Evolutionary conservation across 2,888 invertebrate genomes (phyloP).

Genomic region (Dasysyrphus albostriatus): DNA sequence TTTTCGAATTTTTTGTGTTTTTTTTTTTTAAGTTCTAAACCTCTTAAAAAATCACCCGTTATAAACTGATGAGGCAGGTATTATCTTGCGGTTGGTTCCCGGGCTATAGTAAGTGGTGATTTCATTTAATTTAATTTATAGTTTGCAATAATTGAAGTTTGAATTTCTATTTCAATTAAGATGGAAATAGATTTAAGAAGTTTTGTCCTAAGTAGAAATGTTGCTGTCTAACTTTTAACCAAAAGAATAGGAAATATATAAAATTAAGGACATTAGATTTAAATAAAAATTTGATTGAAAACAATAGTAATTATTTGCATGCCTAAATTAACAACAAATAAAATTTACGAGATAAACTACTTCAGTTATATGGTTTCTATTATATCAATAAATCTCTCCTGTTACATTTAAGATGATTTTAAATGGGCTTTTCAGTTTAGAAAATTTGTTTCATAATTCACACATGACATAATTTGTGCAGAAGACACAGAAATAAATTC

Average conservation of each 20-base stretch:
- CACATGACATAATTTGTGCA: background rate
- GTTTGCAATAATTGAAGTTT: no score
- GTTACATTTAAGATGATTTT: background rate
- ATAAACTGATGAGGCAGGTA: no score
- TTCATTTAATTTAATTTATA: no score
- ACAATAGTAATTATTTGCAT: background rate
- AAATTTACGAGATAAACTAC: background rate
- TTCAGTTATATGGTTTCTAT: background rate
- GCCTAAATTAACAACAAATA: no score
- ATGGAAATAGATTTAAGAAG: no score
- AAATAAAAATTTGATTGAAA: background rate
- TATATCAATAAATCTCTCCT: background rate
- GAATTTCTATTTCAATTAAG: no score
- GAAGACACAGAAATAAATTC: background rate
- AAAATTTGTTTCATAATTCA: conserved; percentile 14
- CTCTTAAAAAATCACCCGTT: no score
- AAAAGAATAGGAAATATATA: no score
- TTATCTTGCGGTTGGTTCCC: no score
- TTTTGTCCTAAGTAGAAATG: background rate
- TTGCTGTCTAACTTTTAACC: background rate
- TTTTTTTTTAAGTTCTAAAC: no score
- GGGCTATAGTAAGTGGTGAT: no score
- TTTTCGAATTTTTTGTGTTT: no score
- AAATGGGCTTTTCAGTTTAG: conserved; percentile 4
- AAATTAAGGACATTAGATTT: background rate